Evolutionary conservation across 2,113 vertebrate species (phyloP).

Genomic region (Myodes glareolus): DNA sequence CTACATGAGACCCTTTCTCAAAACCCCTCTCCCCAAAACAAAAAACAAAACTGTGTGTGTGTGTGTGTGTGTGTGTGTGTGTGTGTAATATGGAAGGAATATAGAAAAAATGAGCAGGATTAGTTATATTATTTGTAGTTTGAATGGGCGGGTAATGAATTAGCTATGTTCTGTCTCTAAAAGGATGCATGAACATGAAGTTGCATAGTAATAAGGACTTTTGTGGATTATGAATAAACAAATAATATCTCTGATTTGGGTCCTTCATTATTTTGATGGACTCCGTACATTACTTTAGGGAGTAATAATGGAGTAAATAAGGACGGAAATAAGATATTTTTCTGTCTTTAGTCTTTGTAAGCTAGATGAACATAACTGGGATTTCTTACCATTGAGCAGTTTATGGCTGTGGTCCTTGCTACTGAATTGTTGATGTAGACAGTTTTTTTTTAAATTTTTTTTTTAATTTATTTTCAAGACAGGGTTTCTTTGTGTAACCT

Average conservation of each 20-base stretch:
- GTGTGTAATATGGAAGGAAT: neutral
- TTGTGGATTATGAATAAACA: neutral
- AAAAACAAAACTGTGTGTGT: neutral
- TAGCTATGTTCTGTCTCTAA: neutral
- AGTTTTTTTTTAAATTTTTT: neutral
- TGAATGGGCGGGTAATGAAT: neutral
- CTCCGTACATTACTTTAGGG: neutral
- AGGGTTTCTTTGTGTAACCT: too few species aligned
- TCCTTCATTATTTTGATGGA: neutral
- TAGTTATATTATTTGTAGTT: conserved; percentile 41
- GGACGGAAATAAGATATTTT: neutral
- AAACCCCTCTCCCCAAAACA: neutral
- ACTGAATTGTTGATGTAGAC: neutral
- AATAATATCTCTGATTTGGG: neutral
- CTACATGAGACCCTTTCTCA: neutral
- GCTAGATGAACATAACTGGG: neutral
- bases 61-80: neutral
- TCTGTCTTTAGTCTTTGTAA: conserved; percentile 6
- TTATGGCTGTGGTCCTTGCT: neutral
- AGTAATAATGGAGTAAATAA: too few species aligned
- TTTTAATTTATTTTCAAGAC: too few species aligned
- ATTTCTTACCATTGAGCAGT: neutral
- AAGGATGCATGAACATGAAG: conserved; percentile 28
- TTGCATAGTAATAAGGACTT: neutral
- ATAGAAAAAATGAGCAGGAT: neutral